Evolutionary conservation across 2,113 vertebrate species (phyloP), one percentile per base, ranked within the genome.

Genomic region (Nettapus auritus): DNA sequence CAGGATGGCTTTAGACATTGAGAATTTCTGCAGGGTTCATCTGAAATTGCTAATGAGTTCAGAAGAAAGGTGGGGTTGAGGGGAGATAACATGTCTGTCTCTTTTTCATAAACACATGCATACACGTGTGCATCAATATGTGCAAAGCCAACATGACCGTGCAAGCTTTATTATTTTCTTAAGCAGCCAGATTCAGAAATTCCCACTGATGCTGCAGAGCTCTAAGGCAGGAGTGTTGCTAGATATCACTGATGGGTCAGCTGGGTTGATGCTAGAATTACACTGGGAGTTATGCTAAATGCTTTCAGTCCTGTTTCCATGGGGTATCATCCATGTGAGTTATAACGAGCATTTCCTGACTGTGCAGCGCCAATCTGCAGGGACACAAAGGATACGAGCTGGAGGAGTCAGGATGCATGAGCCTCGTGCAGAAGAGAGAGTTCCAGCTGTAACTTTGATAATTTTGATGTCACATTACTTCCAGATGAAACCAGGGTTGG

Each of bases 251-350:
- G 31, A 0, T 2, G 48, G 42, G 4, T 52, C 28, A 52, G 14
- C 13, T 11, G 15, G 17, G 9, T 34, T 81, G 64, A 28, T 64
- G 46, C 9, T 12, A 63, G 56, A 83, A 70, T 71, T 81, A 59
- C 21, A 5, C 0, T 52, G 59, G 36, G 52, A 86, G 12, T 67
- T 86, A 38, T 0, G 1, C 17, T 50, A 50, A 67, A 70, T 26
- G 22, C 0, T 0, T 36, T 25, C 31, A 86, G 28, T 34, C 13
- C 29, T 0, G 1, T 50, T 28, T 83, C 55, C 5, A 9, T 0
- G 0, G 28, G 17, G 7, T 22, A 14, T 59, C 12, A 46, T 21
- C 7, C 2, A 1, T 28, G 29, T 20, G 29, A 59, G 26, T 62
- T 8, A 20, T 8, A 71, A 38, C 1, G 2, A 62, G 17, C 9